Evolutionary conservation across 2,797 vertebrate species (phyloP), one percentile per base, ranked within the genome.

Genomic region (Neostethus bicornis): DNA sequence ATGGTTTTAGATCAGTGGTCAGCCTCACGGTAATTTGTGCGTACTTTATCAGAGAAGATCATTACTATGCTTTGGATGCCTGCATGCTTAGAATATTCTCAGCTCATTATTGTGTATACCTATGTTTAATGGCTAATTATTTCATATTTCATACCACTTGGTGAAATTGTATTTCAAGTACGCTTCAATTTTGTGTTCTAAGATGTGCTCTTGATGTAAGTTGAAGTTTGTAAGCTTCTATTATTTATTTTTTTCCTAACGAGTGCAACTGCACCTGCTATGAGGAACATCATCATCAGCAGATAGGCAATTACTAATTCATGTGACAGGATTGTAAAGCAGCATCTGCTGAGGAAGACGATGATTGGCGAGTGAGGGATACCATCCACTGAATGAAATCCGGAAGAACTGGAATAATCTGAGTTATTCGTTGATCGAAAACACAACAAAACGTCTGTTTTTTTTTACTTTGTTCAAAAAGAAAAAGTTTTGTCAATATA

Each of bases 91-190:
- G 82, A 89, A 87, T 85, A 65, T 80, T 85, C 80, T 52, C 53
- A 58, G 73, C 79, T 83, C 73, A 81, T 88, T 87, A 90, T 80
- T 82, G 77, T 88, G 70, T 70, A 77, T 85, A 82, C 66, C 51
- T 69, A 75, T 80, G 75, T 85, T 81, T 87, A 89, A 86, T 79
- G 74, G 83, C 70, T 81, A 84, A 85, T 87, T 82, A 86, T 86
- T 81, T 75, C 70, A 83, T 77, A 80, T 85, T 85, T 89, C 62
- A 87, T 75, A 71, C 64, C 17, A 45, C 54, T 74, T 43, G 21
- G 68, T 80, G 71, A 81, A 81, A 81, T 63, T 81, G 56, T 53
- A 52, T 72, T 72, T 80, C 54, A 75, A 83, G 68, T 79, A 61
- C 69, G 61, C 67, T 52, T 66, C 71, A 73, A 76, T 77, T 87